These are phyloP conservation scores for Stichodactyla mertensii DNA, from an alignment of 64 coral and sea anemone genomes.

Conservation along the genomic window DNA sequence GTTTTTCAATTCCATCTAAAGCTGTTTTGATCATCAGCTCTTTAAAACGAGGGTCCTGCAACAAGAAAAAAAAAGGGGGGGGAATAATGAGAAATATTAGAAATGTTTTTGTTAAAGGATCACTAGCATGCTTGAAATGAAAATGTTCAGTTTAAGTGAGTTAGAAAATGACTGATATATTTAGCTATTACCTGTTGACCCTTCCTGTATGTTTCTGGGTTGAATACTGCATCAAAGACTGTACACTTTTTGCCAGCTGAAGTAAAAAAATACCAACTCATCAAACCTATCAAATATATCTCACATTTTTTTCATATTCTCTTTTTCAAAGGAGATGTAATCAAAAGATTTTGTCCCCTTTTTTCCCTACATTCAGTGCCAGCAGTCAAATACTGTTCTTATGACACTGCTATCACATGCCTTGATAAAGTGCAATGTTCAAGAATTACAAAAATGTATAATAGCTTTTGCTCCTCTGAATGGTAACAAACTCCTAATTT, in stretches of 20 bases:
- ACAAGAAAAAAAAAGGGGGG: neutral
- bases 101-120: neutral
- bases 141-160: too few relatives aligned
- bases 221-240: slow-evolving; percentile 91
- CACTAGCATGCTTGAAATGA: neutral
- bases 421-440: too few relatives aligned
- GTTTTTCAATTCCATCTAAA: slow-evolving; percentile 82
- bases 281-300: too few relatives aligned
- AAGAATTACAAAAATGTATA: too few relatives aligned
- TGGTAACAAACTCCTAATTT: too few relatives aligned
- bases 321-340: too few relatives aligned
- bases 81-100: neutral
- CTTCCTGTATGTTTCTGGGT: slow-evolving; percentile 88
- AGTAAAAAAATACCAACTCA: neutral
- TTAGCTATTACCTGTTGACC: slow-evolving; percentile 60
- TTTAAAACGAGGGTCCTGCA: slow-evolving; percentile 78
- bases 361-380: too few relatives aligned
- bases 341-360: too few relatives aligned
- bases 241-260: slow-evolving; percentile 89
- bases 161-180: neutral
- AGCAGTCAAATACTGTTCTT: too few relatives aligned
- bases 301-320: too few relatives aligned
- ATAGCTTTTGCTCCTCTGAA: too few relatives aligned
- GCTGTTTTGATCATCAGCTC: slow-evolving; percentile 85
- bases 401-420: too few relatives aligned